Evolutionary conservation across 2,113 vertebrate species (phyloP), one percentile per base, ranked within the genome.

Genomic region (Microcebus tavaratra): DNA sequence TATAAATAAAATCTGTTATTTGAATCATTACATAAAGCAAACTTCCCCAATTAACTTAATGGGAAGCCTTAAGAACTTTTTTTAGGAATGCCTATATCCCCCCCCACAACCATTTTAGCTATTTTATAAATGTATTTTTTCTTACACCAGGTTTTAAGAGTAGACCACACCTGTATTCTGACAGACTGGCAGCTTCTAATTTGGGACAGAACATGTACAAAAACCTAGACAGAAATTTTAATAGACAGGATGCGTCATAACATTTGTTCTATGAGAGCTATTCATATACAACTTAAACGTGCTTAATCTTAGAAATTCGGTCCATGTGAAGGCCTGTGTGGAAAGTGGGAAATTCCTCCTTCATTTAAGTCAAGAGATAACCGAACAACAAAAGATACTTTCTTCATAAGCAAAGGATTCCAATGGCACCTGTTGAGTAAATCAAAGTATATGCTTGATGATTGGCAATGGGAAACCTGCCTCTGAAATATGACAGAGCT

Each of bases 141-240:
- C 81, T 79, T 75, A 90, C 1, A 50, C 21, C 25, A 93, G 13
- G 29, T 89, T 83, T 94, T 85, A 95, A 57, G 72, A 97, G 34
- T 82, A 34, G 78, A 55, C 86, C 42, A 92, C 75, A 90, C 65
- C 86, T 96, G 67, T 85, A 82, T 81, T 88, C 86, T 94, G 70
- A 96, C 50, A 95, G 92, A 18, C 50, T 84, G n/a, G 88, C 68
- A 96, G 68, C 34, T 95, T 95, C 85, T 92, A 92, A 95, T 42
- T 65, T 75, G 68, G 50, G 55, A 78, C 21, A 87, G 59, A 78
- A 78, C 25, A 5, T 70, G 27, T 36, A 29, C 29, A 92, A 86
- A 67, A 95, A 92, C 42, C 17, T 75, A 83, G 50, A 61, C 25
- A 55, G 78, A 90, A 93, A 90, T 90, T 81, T 82, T 83, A 90